phyloP scores from a whole-genome alignment of 1,140 invertebrate genomes.

The Heliconius nattereri region DNA sequence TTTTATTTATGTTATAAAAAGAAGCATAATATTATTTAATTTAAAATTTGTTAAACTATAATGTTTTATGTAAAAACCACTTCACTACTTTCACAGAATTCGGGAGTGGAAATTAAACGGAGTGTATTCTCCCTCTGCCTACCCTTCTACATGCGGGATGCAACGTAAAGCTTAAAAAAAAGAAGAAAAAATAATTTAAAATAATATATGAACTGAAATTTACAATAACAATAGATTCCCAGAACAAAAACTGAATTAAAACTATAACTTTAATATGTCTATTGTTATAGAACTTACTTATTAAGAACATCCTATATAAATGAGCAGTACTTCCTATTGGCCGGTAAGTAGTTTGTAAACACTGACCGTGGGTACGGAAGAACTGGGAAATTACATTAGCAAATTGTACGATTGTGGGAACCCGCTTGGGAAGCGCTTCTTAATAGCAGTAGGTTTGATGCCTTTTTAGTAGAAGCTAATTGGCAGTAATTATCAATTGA shows the following conservation, averaged over 20 bases:
- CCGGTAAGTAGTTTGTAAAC: slow-evolving; percentile 50
- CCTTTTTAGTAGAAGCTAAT: slow-evolving; percentile 31
- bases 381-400: slow-evolving; percentile 59
- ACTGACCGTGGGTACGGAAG: slow-evolving; percentile 49
- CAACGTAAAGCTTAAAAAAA: background rate
- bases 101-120: too few species aligned
- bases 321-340: slow-evolving; percentile 54
- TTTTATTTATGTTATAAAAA: too few species aligned
- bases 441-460: slow-evolving; percentile 15
- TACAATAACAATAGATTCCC: too few species aligned
- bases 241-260: background rate
- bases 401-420: slow-evolving; percentile 61
- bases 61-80: too few species aligned
- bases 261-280: background rate
- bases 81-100: too few species aligned
- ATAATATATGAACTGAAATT: background rate
- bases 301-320: slow-evolving; percentile 44
- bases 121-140: background rate
- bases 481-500: slow-evolving; percentile 2
- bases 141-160: too few species aligned
- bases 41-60: too few species aligned
- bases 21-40: too few species aligned
- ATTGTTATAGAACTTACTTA: background rate
- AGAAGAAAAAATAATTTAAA: background rate
- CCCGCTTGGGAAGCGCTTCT: slow-evolving; percentile 39